phyloP scores from a whole-genome alignment of 2,888 invertebrate genomes.

The Tenthredo distinguenda region DNA sequence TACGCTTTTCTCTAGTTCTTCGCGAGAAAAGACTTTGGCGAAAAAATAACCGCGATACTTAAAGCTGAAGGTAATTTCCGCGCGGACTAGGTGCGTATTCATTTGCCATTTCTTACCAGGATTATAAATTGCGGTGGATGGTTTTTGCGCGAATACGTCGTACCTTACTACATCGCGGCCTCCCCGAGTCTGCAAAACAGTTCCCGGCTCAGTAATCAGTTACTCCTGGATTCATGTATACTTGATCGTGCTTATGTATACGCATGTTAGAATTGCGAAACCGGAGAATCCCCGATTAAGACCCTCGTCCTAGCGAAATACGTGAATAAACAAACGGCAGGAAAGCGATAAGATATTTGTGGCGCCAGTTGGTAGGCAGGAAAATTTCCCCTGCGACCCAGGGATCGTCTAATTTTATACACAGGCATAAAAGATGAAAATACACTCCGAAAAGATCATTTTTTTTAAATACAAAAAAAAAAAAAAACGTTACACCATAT shows the following conservation, averaged over 20 bases:
- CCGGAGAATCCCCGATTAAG: constrained; percentile 30
- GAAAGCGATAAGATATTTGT: neutral
- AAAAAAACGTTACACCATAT: neutral
- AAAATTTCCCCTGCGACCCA: constrained; percentile 33
- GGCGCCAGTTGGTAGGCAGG: neutral
- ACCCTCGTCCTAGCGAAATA: constrained; percentile 22
- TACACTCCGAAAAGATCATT: neutral
- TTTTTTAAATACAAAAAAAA: neutral
- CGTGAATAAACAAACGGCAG: constrained; percentile 33
- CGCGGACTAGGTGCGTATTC: neutral
- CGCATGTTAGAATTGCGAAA: constrained; percentile 22
- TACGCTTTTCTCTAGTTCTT: neutral
- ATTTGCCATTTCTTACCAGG: constrained; percentile 20
- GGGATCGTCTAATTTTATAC: neutral
- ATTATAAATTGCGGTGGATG: constrained; percentile 11
- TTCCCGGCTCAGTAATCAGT: constrained; percentile 30
- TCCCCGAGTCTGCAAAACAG: constrained; percentile 20
- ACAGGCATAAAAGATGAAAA: neutral
- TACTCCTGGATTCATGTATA: constrained; percentile 27
- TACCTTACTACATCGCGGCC: neutral
- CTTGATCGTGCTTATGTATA: neutral
- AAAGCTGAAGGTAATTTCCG: neutral
- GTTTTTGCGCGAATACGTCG: constrained; percentile 16
- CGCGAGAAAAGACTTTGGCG: neutral
- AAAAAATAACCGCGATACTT: constrained; percentile 12